Conservation (phyloP, 2,113 vertebrate species). For the Macquaria ambigua region DNA sequence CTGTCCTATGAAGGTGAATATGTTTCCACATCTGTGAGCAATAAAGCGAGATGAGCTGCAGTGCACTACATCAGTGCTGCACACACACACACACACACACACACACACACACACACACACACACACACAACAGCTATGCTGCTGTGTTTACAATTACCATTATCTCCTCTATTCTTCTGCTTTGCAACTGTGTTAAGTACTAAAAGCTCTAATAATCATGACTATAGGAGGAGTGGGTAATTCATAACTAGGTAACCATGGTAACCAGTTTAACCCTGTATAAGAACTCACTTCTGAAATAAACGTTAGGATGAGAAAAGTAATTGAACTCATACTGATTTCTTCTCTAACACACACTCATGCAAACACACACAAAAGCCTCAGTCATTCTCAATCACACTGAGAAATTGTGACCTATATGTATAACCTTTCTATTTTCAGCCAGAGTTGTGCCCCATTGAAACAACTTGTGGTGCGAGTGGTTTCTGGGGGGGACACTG, state of each 20-base stretch:
- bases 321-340: slow-evolving; percentile 18
- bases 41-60: slow-evolving; percentile 58
- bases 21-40: slow-evolving; percentile 74
- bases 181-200: slow-evolving; percentile 33
- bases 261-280: slow-evolving; percentile 1
- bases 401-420: slow-evolving; percentile 71
- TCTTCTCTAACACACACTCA: background rate
- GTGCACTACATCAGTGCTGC: background rate
- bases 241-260: slow-evolving; percentile 6
- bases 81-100: background rate
- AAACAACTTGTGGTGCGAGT: slow-evolving; percentile 75
- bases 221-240: background rate
- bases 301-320: slow-evolving; percentile 22
- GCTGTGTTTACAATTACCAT: slow-evolving; percentile 51
- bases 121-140: background rate
- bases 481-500: slow-evolving; percentile 68
- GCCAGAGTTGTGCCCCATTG: slow-evolving; percentile 61
- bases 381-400: slow-evolving; percentile 37
- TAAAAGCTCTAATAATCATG: background rate
- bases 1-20: slow-evolving; percentile 62
- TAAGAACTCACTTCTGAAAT: background rate
- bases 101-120: slow-evolving; percentile 15
- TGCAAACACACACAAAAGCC: slow-evolving; percentile 41
- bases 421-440: slow-evolving; percentile 77
- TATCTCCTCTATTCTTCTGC: slow-evolving; percentile 35